Evolutionary conservation across 2,797 vertebrate genomes (phyloP).

Genomic region (Anas bernieri): DNA sequence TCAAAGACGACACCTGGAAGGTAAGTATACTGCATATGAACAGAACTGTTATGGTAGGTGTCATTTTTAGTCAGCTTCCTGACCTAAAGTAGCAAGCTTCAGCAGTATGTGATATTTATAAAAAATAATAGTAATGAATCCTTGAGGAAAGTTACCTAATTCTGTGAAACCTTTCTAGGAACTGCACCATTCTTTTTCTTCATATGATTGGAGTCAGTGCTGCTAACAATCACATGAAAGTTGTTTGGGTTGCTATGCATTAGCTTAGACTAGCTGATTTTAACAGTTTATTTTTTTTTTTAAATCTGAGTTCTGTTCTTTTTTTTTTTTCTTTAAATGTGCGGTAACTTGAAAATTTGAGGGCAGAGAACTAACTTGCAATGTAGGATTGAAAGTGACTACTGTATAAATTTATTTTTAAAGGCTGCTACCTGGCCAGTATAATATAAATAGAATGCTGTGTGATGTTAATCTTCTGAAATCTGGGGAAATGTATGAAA

Average conservation of each 20-base stretch:
- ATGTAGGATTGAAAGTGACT: background rate
- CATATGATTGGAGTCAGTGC: background rate
- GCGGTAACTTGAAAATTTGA: background rate
- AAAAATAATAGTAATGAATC: background rate
- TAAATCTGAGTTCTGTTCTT: background rate
- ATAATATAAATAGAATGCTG: background rate
- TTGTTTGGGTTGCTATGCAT: background rate
- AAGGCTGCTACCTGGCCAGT: background rate
- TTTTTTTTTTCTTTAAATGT: background rate
- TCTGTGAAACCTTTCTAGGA: background rate
- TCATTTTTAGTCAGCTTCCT: background rate
- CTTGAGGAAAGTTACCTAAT: background rate
- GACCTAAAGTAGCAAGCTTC: background rate
- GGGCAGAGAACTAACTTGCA: background rate
- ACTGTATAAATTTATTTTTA: background rate
- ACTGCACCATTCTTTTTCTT: background rate
- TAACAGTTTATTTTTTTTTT: background rate
- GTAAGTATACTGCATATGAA: constrained; percentile 73
- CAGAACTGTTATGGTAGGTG: background rate
- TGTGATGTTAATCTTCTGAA: background rate
- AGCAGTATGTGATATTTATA: background rate
- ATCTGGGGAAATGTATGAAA: background rate
- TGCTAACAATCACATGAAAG: background rate
- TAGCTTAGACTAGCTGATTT: background rate
- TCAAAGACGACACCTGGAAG: constrained; percentile 91